Conservation (phyloP, 1,140 invertebrate species). For the Drosophila mauritiana region DNA sequence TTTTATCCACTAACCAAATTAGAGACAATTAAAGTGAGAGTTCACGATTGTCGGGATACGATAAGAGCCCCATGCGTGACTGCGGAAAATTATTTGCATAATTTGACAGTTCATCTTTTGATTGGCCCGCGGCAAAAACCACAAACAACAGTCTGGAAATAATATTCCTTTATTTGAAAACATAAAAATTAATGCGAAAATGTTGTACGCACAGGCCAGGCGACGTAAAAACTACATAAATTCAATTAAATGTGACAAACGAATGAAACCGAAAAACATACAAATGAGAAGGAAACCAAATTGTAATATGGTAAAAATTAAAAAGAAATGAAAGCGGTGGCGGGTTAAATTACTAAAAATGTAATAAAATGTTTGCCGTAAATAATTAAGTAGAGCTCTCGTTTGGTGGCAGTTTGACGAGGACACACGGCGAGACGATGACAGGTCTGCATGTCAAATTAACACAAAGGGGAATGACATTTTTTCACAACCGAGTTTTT, state of each 20-base stretch:
- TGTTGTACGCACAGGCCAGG: slow-evolving; percentile 57
- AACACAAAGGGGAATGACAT: slow-evolving; percentile 27
- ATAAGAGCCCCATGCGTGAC: slow-evolving; percentile 75
- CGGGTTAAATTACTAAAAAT: slow-evolving; percentile 76
- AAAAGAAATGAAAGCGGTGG: slow-evolving; percentile 34
- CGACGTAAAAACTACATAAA: slow-evolving; percentile 80
- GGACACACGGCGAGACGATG: slow-evolving; percentile 35
- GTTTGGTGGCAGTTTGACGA: slow-evolving; percentile 47
- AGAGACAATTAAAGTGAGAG: slow-evolving; percentile 74
- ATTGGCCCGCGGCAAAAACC: slow-evolving; percentile 56
- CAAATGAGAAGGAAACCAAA: slow-evolving; percentile 31
- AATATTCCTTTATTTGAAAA: slow-evolving; percentile 54
- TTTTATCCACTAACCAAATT: slow-evolving; percentile 65
- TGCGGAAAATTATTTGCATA: slow-evolving; percentile 83
- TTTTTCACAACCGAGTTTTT: slow-evolving; percentile 6
- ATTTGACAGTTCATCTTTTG: slow-evolving; percentile 76
- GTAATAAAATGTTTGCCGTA: slow-evolving; percentile 77
- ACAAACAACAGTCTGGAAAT: slow-evolving; percentile 52
- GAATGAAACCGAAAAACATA: slow-evolving; percentile 45
- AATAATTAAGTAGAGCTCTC: slow-evolving; percentile 68
- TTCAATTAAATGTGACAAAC: slow-evolving; percentile 83
- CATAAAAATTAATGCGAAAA: slow-evolving; percentile 83
- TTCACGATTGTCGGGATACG: slow-evolving; percentile 48
- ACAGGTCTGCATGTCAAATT: slow-evolving; percentile 58
- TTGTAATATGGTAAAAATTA: slow-evolving; percentile 32